phyloP scores from a whole-genome alignment of 1,140 invertebrate genomes.

The Drosophila elegans region DNA sequence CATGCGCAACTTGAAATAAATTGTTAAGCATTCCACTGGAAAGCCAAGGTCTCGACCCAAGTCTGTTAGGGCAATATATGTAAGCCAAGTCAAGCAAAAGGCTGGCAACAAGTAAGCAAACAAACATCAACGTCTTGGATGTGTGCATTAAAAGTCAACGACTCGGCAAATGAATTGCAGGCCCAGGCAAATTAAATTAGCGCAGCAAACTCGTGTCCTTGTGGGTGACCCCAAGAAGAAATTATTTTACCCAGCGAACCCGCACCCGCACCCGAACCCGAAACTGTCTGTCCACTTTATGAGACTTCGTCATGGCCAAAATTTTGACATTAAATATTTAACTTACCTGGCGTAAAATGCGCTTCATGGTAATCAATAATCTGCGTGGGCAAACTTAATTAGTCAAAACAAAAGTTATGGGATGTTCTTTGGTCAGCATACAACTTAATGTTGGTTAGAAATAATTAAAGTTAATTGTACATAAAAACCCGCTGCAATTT shows the following conservation, averaged over 20 bases:
- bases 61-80: slow-evolving; percentile 12
- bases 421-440: neutral
- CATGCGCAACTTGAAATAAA: slow-evolving; percentile 53
- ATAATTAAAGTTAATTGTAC: slow-evolving; percentile 45
- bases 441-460: slow-evolving; percentile 5
- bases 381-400: slow-evolving; percentile 30
- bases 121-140: slow-evolving; percentile 63
- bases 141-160: slow-evolving; percentile 77
- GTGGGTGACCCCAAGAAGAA: slow-evolving; percentile 37
- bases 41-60: slow-evolving; percentile 27
- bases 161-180: slow-evolving; percentile 80
- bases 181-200: slow-evolving; percentile 73
- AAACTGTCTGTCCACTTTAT: slow-evolving; percentile 25
- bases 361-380: slow-evolving; percentile 36
- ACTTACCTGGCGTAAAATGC: slow-evolving; percentile 27
- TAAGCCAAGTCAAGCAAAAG: slow-evolving; percentile 60
- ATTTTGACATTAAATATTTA: slow-evolving; percentile 29
- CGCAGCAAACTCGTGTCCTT: slow-evolving; percentile 46
- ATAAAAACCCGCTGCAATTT: slow-evolving; percentile 15
- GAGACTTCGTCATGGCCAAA: slow-evolving; percentile 15
- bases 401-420: slow-evolving; percentile 15
- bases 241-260: slow-evolving; percentile 7
- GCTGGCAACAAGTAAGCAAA: slow-evolving; percentile 66
- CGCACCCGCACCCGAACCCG: slow-evolving; percentile 20
- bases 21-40: slow-evolving; percentile 48